phyloP scores from a whole-genome alignment of 2,113 vertebrate species.

The Trichechus manatus region DNA sequence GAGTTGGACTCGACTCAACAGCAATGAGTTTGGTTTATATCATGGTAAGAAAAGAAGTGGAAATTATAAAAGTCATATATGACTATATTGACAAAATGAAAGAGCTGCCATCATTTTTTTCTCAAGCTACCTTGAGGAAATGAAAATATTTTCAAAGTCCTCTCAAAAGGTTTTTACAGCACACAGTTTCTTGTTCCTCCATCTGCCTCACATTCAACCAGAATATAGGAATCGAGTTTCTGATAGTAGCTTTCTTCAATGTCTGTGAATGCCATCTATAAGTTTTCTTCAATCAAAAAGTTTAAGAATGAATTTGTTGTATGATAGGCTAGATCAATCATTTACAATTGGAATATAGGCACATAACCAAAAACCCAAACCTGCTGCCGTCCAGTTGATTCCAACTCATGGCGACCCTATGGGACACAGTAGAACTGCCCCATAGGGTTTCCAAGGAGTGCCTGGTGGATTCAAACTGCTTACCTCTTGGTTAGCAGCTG shows the following conservation, averaged over 20 bases:
- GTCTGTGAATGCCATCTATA: neutral
- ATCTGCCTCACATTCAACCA: neutral
- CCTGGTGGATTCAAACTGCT: too few species aligned
- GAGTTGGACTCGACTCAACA: too few species aligned
- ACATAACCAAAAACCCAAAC: neutral
- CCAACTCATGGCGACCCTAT: too few species aligned
- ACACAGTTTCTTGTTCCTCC: neutral
- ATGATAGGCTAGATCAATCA: conserved; percentile 15
- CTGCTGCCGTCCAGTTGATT: too few species aligned
- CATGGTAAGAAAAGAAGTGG: neutral
- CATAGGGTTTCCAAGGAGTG: too few species aligned
- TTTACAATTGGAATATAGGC: conserved; percentile 11
- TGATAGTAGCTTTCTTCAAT: neutral
- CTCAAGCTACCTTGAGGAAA: neutral
- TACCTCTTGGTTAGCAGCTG: too few species aligned
- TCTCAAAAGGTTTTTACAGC: neutral
- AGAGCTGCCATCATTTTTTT: neutral
- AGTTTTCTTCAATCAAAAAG: neutral
- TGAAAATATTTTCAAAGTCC: neutral
- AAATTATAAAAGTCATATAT: neutral
- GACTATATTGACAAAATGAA: neutral
- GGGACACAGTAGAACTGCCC: too few species aligned
- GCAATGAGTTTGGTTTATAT: too few species aligned
- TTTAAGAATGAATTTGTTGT: conserved; percentile 25
- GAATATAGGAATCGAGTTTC: neutral